Base-by-base conservation (phyloP, 2,113 vertebrate species). In the Canis aureus region DNA sequence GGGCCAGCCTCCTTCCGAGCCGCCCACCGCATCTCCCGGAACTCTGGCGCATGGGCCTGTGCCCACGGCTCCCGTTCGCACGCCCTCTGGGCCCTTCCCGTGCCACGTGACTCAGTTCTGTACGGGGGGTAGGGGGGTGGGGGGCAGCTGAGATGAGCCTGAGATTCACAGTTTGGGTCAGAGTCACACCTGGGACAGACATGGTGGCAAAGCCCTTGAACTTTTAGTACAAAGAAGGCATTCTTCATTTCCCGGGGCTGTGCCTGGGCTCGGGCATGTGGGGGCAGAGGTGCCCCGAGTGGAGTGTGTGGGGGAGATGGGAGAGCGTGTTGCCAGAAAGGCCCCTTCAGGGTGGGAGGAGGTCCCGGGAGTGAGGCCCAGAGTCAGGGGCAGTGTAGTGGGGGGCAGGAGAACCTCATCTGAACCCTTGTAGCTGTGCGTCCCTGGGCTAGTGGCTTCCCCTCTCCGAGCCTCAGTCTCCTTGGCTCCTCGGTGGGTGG, bases 21-120 rank as follows among this genome's bases (percentile, higher is more conserved):
- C 1, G 1, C 27, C 0, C 11, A 2, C 0, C 1, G 2, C 12
- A 15, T 29, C 11, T 29, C 60, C 8, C 0, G 0, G 32, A 0
- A 64, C 25, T 15, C 15, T 16, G 62, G 15, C 1, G 2, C 4
- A 1, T 1, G 19, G 12, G 16, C 22, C 38, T 22, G 9, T 38
- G 23, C 38, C 32, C 4, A 0, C 7, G 2, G 4, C n/a, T 15
- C 11, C 49, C 2, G 16, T 11, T 20, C 11, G 27, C 13, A 20
- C 16, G 1, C 35, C 3, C 16, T 8, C 67, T 19, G 67, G 51
- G 32, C 11, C 35, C 17, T 35, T 53, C 88, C 53, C 7, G 10
- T 11, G 22, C 71, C 64, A 0, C 1, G 1, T 6, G 38, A 53
- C 35, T 12, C 2, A 49, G 78, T 22, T 51, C 57, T 51, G 59